Evolutionary conservation across 2,888 invertebrate genomes (phyloP).

Genomic region (Melanostoma mellinum): DNA sequence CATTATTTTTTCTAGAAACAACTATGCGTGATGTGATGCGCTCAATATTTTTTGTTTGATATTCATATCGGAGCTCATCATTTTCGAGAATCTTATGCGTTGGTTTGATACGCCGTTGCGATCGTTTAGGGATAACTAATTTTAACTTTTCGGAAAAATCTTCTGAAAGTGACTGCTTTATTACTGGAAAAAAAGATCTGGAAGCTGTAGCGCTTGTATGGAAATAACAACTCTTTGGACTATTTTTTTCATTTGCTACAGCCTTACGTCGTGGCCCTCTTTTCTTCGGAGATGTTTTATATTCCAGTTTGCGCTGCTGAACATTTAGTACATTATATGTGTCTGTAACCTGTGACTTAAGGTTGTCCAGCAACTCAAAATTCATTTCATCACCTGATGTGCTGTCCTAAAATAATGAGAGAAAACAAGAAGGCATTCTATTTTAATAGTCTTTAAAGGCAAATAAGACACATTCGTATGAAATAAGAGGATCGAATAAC

Average conservation of each 20-base stretch:
- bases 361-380: too few relatives aligned
- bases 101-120: constrained; percentile 85
- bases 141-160: constrained; percentile 86
- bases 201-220: too few relatives aligned
- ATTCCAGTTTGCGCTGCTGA: constrained; percentile 62
- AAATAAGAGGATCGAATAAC: too few relatives aligned
- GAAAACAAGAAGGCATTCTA: too few relatives aligned
- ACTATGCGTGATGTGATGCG: constrained; percentile 81
- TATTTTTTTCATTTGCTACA: constrained; percentile 47
- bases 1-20: constrained; percentile 24
- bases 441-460: too few relatives aligned
- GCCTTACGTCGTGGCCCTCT: constrained; percentile 80
- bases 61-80: constrained; percentile 84
- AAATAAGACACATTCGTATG: too few relatives aligned
- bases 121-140: constrained; percentile 80
- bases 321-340: too few relatives aligned
- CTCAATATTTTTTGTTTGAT: constrained; percentile 84
- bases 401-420: too few relatives aligned
- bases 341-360: too few relatives aligned
- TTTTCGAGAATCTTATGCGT: constrained; percentile 87
- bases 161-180: constrained; percentile 85
- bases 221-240: constrained; percentile 13
- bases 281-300: constrained; percentile 80
- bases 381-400: too few relatives aligned
- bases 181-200: constrained; percentile 35